These are phyloP conservation scores for Enteromius trimaculatus DNA, from an alignment of 2,797 vertebrate species.

Conservation along the genomic window DNA sequence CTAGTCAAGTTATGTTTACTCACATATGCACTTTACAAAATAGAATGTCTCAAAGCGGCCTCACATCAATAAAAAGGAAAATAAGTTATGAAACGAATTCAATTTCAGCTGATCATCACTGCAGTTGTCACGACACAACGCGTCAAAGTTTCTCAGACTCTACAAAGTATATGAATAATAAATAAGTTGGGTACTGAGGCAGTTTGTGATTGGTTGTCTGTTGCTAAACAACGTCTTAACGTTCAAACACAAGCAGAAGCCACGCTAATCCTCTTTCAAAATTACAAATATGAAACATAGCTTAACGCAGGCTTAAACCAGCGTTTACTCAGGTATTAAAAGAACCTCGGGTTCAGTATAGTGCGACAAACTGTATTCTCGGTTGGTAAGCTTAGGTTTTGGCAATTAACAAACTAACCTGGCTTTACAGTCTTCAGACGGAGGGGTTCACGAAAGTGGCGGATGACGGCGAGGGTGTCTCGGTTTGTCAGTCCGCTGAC, in stretches of 20 bases:
- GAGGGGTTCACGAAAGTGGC: conserved; percentile 93
- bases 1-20: background rate
- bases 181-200: background rate
- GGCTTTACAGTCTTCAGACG: conserved; percentile 93
- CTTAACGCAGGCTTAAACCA: background rate
- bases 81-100: background rate
- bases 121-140: background rate
- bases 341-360: background rate
- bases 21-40: background rate
- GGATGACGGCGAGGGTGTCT: conserved; percentile 92
- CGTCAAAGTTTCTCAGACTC: background rate
- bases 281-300: background rate
- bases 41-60: background rate
- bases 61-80: background rate
- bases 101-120: background rate
- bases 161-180: background rate
- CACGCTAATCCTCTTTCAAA: background rate
- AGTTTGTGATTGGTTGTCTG: background rate
- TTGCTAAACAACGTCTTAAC: conserved; percentile 18
- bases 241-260: background rate
- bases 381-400: background rate
- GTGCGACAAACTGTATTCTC: background rate
- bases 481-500: conserved; percentile 95
- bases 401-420: conserved; percentile 75
- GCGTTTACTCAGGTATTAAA: background rate